phyloP scores from a whole-genome alignment of 2,888 invertebrate species.

The Diogma glabrata region DNA sequence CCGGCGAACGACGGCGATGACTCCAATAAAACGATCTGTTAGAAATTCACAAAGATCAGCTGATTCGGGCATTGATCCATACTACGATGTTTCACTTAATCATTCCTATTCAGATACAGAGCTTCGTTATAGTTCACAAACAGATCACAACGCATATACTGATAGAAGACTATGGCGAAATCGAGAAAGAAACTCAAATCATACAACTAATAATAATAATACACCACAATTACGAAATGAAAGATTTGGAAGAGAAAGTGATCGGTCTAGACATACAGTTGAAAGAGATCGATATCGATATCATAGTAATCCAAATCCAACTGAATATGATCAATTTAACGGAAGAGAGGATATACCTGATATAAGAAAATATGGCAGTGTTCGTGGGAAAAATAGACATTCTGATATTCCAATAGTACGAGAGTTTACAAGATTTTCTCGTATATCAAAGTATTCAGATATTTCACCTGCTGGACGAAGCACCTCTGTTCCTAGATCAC shows the following conservation, averaged over 20 bases:
- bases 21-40: constrained; percentile 37
- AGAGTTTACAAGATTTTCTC: neutral
- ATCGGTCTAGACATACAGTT: constrained; percentile 37
- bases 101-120: constrained; percentile 66
- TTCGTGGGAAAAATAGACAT: neutral
- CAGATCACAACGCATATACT: constrained; percentile 25
- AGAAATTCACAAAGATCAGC: constrained; percentile 48
- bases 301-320: constrained; percentile 28
- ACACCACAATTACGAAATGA: constrained; percentile 27
- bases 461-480: constrained; percentile 19
- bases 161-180: constrained; percentile 21
- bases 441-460: constrained; percentile 5
- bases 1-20: constrained; percentile 18
- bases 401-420: neutral
- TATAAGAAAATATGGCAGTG: neutral
- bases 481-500: constrained; percentile 22
- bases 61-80: constrained; percentile 47
- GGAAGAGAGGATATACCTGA: neutral
- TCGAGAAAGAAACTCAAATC: constrained; percentile 24
- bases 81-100: constrained; percentile 36
- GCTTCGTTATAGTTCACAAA: constrained; percentile 32
- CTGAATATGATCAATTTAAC: neutral
- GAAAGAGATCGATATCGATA: constrained; percentile 39
- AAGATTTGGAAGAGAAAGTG: constrained; percentile 27
- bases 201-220: constrained; percentile 4